Conservation (phyloP, 1,140 invertebrate species). For the Paraescarpia echinospica region DNA sequence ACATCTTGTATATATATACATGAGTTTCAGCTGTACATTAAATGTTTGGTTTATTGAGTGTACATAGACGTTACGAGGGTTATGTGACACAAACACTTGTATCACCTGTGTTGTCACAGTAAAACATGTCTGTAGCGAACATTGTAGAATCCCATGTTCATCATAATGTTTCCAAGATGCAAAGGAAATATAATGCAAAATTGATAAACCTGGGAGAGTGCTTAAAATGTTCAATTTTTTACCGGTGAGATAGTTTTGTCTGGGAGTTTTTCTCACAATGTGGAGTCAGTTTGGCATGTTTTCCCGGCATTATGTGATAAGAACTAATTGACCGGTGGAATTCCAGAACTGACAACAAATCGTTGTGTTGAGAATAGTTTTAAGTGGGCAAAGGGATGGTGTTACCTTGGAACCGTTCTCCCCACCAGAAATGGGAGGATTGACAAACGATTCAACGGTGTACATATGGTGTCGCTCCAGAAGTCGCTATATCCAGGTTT, state of each 20-base stretch:
- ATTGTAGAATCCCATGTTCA: not conserved
- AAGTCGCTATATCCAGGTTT: not conserved
- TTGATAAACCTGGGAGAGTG: not conserved
- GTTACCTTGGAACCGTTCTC: not conserved
- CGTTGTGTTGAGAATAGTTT: not conserved
- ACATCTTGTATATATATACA: not conserved
- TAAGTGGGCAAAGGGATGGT: not conserved
- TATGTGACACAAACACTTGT: not conserved
- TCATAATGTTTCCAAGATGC: not conserved
- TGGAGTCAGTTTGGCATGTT: not conserved
- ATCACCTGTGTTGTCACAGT: not conserved
- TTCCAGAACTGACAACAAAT: not conserved
- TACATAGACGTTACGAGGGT: not conserved
- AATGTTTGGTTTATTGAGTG: not conserved
- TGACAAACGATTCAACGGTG: not conserved
- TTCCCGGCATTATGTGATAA: not conserved
- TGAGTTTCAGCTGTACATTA: not conserved
- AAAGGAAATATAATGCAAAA: not conserved
- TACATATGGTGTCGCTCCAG: not conserved
- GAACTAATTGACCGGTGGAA: not conserved
- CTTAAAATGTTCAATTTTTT: not conserved
- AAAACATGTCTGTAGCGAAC: not conserved
- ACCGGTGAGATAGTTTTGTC: not conserved
- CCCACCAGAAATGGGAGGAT: too few species aligned
- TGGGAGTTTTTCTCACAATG: not conserved